Base-by-base conservation (phyloP, 1,140 invertebrate genomes). In the Danaus melanippus region DNA sequence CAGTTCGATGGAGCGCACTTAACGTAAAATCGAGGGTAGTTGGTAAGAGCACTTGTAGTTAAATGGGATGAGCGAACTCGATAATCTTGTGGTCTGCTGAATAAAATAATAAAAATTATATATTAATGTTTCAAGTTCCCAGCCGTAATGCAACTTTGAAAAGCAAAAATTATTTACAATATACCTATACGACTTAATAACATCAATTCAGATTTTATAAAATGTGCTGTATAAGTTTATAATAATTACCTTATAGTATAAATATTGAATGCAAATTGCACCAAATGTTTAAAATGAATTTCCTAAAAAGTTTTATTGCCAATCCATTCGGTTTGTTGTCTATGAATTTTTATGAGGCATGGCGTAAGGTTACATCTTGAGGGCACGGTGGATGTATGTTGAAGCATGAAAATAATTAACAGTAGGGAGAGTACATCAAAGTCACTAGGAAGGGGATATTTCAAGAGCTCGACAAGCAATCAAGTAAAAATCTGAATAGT, bases 401-500 rank as follows among this genome's bases (percentile, higher is more conserved):
- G 71, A 67, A 76, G 79, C 75, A 80, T 78, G 77, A 79, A 85
- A 85, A 83, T 86, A 86, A 86, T 86, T 86, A 84, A 82, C 79
- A 79, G 71, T 62, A 66, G 75, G 75, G 70, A 71, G 79, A 67
- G 78, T 77, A 81, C 82, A 80, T 85, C 82, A 85, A 84, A 84
- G 79, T 78, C 71, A 67, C 79, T 78, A 77, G 74, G 71, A 77
- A 78, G 76, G 80, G 77, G 77, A 78, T 82, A 74, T 78, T 80
- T 79, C 73, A 81, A 86, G 83, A 78, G 79, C 78, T 82, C 74
- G 64, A 82, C 81, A 82, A 86, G 83, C 83, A 84, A 86, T 86
- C 83, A 84, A 83, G 81, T 76, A 82, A 83, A 84, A 86, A 83
- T 86, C 81, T 84, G 68, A 84, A 86, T 86, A 86, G 79, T 84